phyloP scores from a whole-genome alignment of 2,888 invertebrate genomes.

The Aelia acuminata region DNA sequence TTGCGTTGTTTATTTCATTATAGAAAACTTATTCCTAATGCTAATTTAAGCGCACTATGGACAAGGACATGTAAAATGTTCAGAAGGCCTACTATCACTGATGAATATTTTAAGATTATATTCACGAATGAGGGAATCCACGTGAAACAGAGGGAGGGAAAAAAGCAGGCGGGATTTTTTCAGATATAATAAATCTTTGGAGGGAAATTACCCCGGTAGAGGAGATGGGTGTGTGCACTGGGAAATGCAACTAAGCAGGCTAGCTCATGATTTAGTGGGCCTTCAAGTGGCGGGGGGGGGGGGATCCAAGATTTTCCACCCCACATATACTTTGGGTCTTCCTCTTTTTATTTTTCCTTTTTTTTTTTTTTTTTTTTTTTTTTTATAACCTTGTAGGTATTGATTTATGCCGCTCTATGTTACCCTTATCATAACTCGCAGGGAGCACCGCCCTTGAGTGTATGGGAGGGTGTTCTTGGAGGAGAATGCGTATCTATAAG shows the following conservation, averaged over 20 bases:
- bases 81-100: background rate
- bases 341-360: background rate
- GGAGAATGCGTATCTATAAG: background rate
- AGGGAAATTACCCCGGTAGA: constrained; percentile 29
- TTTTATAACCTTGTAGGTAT: constrained; percentile 17
- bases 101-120: background rate
- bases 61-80: too few relatives aligned
- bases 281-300: background rate
- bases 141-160: constrained; percentile 12
- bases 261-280: constrained; percentile 30
- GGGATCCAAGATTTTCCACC: constrained; percentile 39
- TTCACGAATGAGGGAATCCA: background rate
- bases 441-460: too few relatives aligned
- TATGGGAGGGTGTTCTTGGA: background rate
- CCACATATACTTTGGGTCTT: constrained; percentile 33
- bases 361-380: constrained; percentile 15
- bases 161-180: background rate
- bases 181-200: constrained; percentile 35
- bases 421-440: background rate
- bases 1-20: too few relatives aligned
- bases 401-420: constrained; percentile 24
- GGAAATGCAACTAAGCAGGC: constrained; percentile 35
- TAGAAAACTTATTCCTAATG: too few relatives aligned
- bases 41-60: too few relatives aligned
- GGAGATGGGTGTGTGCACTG: constrained; percentile 36